Base-by-base conservation (phyloP, 2,113 vertebrate genomes). In the Ranitomeya imitator region DNA sequence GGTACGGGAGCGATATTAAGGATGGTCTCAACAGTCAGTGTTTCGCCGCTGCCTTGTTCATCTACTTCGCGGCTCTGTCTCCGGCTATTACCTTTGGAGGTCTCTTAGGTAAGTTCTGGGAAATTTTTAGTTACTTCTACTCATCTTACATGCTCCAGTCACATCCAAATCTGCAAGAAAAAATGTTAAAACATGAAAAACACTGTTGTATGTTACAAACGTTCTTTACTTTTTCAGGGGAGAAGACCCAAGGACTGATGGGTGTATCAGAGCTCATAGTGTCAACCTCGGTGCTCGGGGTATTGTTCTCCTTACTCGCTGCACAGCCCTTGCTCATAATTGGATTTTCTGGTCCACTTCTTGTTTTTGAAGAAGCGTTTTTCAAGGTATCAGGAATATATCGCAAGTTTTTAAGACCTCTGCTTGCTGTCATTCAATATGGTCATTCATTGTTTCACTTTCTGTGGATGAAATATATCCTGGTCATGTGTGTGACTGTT, bases 81-180 rank as follows among this genome's bases (percentile, higher is more conserved):
- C 98, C 98, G 15, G 98, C 98, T 89, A 99, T 99, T 92, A 99
- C 98, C 84, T 99, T 99, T 23, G 98, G 98, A 91, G 98, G 98
- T 84, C 95, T 99, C 91, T 94, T 99, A 94, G 98, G 98, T 98
- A 95, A 96, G 91, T 12, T 37, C 37, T 11, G 5, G 0, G 65
- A 2, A n/a, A 23, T 67, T 23, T 67, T 9, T 71, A 71, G 4
- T 23, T 71, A 26, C 12, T 71, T 71, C n/a, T n/a, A 19, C 0
- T 0, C 54, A 11, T 14, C 12, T 55, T 79, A 23, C 37, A 45
- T 79, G 23, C 52, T n/a, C 52, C 10, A 26, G 67, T 71, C 11
- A 14, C 67, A 26, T 71, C 23, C 23, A 71, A 71, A 71, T n/a
- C 67, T 71, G 52, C 19, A 79, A 23, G 14, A 0, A 14, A 67